These are phyloP conservation scores for Ennomos erosarius DNA, from an alignment of 2,888 invertebrate genomes.

Conservation along the genomic window DNA sequence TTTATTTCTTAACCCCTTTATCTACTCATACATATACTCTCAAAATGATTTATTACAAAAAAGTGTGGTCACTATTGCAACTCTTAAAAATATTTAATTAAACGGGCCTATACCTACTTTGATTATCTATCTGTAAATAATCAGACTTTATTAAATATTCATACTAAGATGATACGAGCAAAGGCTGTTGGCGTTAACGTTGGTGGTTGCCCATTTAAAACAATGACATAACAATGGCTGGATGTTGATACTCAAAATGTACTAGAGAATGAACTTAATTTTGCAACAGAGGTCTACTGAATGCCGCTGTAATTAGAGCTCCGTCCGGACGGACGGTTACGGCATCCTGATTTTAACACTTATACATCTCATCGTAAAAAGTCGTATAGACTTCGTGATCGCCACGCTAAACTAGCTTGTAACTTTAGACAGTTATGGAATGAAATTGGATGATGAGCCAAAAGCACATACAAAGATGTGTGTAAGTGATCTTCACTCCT, in stretches of 20 bases:
- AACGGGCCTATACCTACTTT: too few species aligned
- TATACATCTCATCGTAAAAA: slow-evolving; percentile 40
- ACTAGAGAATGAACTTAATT: slow-evolving; percentile 56
- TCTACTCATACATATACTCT: too few species aligned
- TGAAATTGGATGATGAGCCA: slow-evolving; percentile 4
- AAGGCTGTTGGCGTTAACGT: too few species aligned
- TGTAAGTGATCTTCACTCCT: neutral
- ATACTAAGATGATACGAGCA: too few species aligned
- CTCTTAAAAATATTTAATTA: too few species aligned
- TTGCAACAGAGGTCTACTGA: slow-evolving; percentile 71
- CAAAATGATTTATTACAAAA: too few species aligned
- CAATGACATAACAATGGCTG: slow-evolving; percentile 76
- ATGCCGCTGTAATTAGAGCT: slow-evolving; percentile 79
- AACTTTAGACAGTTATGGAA: neutral
- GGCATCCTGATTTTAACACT: slow-evolving; percentile 82
- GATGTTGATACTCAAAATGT: slow-evolving; percentile 65
- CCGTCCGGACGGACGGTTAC: slow-evolving; percentile 77
- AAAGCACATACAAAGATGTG: neutral
- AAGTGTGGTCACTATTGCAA: too few species aligned
- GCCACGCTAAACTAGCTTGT: neutral
- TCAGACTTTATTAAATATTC: too few species aligned
- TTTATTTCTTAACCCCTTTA: too few species aligned
- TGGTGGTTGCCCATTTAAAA: too few species aligned
- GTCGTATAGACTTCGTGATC: slow-evolving; percentile 10
- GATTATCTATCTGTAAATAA: too few species aligned